These are phyloP conservation scores for Drosophila birchii DNA, from an alignment of 2,888 invertebrate species.

Conservation along the genomic window DNA sequence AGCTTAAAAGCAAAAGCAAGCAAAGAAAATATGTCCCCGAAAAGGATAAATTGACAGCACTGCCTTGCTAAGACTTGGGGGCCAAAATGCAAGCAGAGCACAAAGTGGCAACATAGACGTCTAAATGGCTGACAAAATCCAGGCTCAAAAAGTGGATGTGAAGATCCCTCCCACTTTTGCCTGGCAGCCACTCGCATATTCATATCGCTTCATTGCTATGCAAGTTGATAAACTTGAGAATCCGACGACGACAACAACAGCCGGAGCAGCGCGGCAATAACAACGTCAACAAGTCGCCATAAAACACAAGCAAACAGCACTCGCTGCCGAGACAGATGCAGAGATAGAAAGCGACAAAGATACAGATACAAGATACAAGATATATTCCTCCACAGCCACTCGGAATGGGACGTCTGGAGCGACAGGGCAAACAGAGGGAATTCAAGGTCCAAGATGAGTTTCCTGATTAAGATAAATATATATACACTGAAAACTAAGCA, in stretches of 20 bases:
- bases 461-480: slow-evolving; percentile 65
- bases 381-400: slow-evolving; percentile 31
- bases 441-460: slow-evolving; percentile 51
- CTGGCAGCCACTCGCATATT: slow-evolving; percentile 46
- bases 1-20: background rate
- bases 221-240: slow-evolving; percentile 66
- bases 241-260: slow-evolving; percentile 52
- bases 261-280: slow-evolving; percentile 28
- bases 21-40: background rate
- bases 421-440: slow-evolving; percentile 38
- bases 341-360: slow-evolving; percentile 21
- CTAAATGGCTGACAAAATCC: slow-evolving; percentile 34
- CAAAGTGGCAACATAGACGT: slow-evolving; percentile 16
- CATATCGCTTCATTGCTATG: slow-evolving; percentile 63
- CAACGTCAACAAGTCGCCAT: slow-evolving; percentile 63
- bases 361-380: slow-evolving; percentile 55
- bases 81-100: slow-evolving; percentile 26
- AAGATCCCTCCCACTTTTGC: background rate
- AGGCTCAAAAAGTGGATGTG: slow-evolving; percentile 6
- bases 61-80: background rate
- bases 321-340: slow-evolving; percentile 22
- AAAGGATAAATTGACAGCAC: slow-evolving; percentile 7
- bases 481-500: slow-evolving; percentile 32
- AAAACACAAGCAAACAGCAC: slow-evolving; percentile 60
- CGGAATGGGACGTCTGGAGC: slow-evolving; percentile 13